phyloP scores from a whole-genome alignment of 2,113 vertebrate genomes.

The Rhadina sibilatrix region DNA sequence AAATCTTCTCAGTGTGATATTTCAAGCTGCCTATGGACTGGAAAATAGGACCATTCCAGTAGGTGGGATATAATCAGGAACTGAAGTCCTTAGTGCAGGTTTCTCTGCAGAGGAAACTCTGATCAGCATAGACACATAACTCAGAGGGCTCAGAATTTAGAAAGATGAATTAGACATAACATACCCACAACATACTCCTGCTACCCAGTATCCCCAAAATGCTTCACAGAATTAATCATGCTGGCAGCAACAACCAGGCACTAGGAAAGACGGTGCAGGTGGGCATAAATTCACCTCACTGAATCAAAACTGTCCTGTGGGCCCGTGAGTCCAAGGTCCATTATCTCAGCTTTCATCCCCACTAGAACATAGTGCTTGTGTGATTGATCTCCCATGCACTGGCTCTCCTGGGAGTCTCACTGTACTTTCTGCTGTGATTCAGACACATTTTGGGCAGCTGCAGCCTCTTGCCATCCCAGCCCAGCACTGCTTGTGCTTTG shows the following conservation, averaged over 20 bases:
- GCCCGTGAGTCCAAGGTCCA: not conserved
- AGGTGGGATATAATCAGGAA: not conserved
- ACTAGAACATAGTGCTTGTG: not conserved
- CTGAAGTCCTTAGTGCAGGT: not conserved
- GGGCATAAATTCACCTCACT: not conserved
- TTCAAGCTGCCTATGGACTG: slow-evolving; percentile 51
- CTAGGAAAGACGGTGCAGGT: not conserved
- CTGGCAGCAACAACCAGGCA: not conserved
- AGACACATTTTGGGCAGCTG: not conserved
- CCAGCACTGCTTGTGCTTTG: not conserved
- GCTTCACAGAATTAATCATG: not conserved
- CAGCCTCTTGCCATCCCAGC: not conserved
- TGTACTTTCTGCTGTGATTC: not conserved
- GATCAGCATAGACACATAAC: not conserved
- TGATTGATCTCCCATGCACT: not conserved
- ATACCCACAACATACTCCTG: not conserved
- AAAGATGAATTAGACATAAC: not conserved
- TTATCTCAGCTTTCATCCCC: not conserved
- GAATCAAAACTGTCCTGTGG: not conserved
- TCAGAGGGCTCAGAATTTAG: not conserved
- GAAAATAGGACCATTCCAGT: slow-evolving; percentile 50
- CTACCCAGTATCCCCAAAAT: not conserved
- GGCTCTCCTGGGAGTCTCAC: not conserved
- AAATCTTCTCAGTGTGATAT: slow-evolving; percentile 58
- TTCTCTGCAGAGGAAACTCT: slow-evolving; percentile 24